Base-by-base conservation (phyloP, 2,113 vertebrate genomes). In the Oreochromis niloticus region DNA sequence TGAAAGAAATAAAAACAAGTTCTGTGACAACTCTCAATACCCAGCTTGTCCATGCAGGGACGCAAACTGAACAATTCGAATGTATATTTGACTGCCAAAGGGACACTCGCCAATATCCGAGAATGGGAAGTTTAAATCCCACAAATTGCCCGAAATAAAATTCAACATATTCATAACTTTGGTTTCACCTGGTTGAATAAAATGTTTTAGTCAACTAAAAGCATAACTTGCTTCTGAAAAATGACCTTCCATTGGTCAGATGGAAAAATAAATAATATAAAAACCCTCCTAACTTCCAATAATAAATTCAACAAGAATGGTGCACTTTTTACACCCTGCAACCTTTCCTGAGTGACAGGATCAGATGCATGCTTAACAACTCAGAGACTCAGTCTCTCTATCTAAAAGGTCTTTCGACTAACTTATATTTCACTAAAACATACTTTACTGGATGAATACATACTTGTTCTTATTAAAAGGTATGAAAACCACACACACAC, bases 31-130 rank as follows among this genome's bases (percentile, higher is more conserved):
- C 71, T 80, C 24, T 61, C 54, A 61, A 48, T 79, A 63, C 30
- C 11, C 14, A 68, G 30, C 82, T 78, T 80, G 54, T 54, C 43
- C 43, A 79, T 9, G 4, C 39, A 10, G 10, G 56, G 54, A 79
- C 7, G 12, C 46, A 84, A 84, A 86, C 73, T 78, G 22, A 32
- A 14, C 19, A 0, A 92, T 93, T 93, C 89, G 85, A 89, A 88
- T 92, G 83, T 13, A 59, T 63, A 92, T 93, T 93, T 93, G 89
- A 92, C 87, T 93, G 27, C 46, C 92, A 92, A 93, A 92, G 11
- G 12, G 10, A 82, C 52, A 6, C n/a, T 68, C 52, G 19, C 39
- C 48, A 27, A 90, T 36, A 14, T 61, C 4, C 46, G 30, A 66
- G 39, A 41, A 43, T 1, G 11, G 30, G 7, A 80, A 34, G 14